phyloP scores from a whole-genome alignment of 1,140 invertebrate genomes.

The Araneus ventricosus region DNA sequence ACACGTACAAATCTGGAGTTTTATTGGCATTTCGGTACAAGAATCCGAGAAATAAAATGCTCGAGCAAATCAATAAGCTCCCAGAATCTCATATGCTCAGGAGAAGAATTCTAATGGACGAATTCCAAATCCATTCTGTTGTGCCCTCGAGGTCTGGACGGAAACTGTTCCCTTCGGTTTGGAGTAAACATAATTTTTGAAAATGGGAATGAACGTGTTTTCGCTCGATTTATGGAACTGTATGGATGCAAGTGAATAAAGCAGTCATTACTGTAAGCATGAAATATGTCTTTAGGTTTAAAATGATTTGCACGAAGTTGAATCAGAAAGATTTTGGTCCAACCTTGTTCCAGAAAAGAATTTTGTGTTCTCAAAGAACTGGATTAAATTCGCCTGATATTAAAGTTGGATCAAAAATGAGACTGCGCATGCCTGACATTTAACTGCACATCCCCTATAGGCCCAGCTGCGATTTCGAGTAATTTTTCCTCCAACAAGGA shows the following conservation, averaged over 20 bases:
- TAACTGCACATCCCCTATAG: too few species aligned
- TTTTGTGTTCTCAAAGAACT: too few species aligned
- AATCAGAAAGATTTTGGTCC: too few species aligned
- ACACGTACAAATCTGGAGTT: constrained; percentile 9
- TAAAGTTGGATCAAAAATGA: too few species aligned
- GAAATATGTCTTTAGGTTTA: too few species aligned
- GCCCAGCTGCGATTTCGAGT: too few species aligned
- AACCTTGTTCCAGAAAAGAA: too few species aligned
- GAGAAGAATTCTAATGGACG: neutral
- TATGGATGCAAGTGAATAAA: neutral
- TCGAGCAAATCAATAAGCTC: neutral
- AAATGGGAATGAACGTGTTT: neutral
- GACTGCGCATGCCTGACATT: too few species aligned
- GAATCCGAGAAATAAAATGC: constrained; percentile 17
- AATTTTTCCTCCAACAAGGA: too few species aligned
- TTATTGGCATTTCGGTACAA: neutral
- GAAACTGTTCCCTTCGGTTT: neutral
- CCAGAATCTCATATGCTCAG: neutral
- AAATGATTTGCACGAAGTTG: too few species aligned
- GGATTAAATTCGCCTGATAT: too few species aligned
- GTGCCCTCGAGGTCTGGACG: neutral
- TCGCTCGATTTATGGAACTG: neutral
- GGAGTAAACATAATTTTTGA: neutral
- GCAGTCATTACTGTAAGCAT: too few species aligned
- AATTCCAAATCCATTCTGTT: neutral